phyloP scores from a whole-genome alignment of 2,113 vertebrate species.

The Cyanistes caeruleus region DNA sequence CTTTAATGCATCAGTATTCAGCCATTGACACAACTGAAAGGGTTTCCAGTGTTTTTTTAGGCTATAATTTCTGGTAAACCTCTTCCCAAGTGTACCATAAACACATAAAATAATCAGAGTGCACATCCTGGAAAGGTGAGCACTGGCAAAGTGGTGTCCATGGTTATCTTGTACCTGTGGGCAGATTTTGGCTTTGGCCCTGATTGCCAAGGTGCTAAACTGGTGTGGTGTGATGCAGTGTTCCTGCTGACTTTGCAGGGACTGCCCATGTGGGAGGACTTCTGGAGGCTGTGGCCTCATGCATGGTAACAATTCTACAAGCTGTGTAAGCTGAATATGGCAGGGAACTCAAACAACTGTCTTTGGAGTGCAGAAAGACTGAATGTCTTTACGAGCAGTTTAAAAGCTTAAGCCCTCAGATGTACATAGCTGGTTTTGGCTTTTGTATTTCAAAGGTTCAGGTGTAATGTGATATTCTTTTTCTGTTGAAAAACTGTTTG shows the following conservation, averaged over 20 bases:
- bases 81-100: background rate
- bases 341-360: background rate
- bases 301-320: background rate
- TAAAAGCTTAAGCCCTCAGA: background rate
- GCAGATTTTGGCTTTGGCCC: background rate
- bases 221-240: background rate
- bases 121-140: background rate
- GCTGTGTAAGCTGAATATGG: background rate
- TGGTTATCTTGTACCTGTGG: background rate
- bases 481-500: background rate
- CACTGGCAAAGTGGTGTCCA: background rate
- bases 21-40: background rate
- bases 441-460: slow-evolving; percentile 21
- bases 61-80: background rate
- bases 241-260: background rate
- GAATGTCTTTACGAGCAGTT: background rate
- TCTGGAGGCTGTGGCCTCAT: background rate
- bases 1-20: background rate
- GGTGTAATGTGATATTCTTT: background rate
- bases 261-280: background rate
- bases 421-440: background rate
- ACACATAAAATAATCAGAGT: background rate
- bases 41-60: background rate
- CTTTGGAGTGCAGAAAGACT: background rate
- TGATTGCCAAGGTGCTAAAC: background rate